Conservation (phyloP, 2,113 vertebrate genomes). For the Chloebia gouldiae region DNA sequence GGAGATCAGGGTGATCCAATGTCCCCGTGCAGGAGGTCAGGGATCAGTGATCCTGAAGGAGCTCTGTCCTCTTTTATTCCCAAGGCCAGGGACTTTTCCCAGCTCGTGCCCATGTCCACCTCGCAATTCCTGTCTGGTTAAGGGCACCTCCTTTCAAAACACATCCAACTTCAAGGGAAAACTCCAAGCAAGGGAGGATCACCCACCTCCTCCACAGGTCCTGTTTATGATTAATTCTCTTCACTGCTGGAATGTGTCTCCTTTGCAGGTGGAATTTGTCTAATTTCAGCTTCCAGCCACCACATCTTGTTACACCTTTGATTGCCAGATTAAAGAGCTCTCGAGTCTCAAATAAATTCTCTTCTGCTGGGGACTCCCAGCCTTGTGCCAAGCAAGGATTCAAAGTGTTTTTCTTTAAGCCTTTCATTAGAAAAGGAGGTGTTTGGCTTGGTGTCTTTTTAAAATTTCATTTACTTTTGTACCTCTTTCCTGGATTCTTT, state of each 20-base stretch:
- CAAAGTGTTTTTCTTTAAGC: slow-evolving; percentile 7
- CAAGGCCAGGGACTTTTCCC: not conserved
- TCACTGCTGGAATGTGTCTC: not conserved
- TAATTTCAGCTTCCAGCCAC: slow-evolving; percentile 46
- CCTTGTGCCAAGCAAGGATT: slow-evolving; percentile 8
- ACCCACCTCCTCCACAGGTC: not conserved
- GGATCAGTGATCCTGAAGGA: not conserved
- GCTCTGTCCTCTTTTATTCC: not conserved
- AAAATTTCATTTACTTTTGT: not conserved
- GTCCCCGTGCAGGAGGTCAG: not conserved
- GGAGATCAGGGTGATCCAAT: not conserved
- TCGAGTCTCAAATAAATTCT: slow-evolving; percentile 9
- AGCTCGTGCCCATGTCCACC: not conserved
- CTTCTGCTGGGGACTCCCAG: slow-evolving; percentile 24
- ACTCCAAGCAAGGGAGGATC: not conserved
- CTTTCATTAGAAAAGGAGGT: not conserved
- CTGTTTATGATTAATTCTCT: not conserved
- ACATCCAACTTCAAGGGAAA: not conserved
- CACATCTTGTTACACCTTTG: slow-evolving; percentile 19
- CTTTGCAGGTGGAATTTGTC: slow-evolving; percentile 45
- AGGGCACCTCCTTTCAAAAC: not conserved
- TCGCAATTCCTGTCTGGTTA: not conserved
- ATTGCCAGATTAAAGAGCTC: slow-evolving; percentile 49
- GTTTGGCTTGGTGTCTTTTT: not conserved
- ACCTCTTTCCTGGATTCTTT: not conserved